These are phyloP conservation scores for Caenorhabditis imperialis DNA, from an alignment of 2,888 invertebrate genomes.

Conservation along the genomic window DNA sequence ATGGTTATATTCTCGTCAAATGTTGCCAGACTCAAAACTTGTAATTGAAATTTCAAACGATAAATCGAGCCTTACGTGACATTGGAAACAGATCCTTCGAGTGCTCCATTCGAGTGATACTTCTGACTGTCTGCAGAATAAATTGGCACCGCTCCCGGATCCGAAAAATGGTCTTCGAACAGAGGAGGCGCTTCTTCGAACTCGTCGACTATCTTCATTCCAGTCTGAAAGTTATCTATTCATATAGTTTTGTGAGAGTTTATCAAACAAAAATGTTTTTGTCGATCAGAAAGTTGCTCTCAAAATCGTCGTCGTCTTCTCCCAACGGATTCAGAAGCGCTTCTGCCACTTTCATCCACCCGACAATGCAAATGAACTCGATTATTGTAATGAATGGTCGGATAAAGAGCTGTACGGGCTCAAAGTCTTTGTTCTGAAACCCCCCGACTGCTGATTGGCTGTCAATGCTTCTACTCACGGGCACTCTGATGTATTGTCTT, in stretches of 20 bases:
- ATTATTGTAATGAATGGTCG: slow-evolving; percentile 69
- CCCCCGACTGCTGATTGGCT: too few relatives aligned
- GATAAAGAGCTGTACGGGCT: slow-evolving; percentile 26
- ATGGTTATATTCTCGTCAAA: slow-evolving; percentile 43
- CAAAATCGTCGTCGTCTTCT: slow-evolving; percentile 76
- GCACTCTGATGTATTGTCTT: slow-evolving; percentile 58
- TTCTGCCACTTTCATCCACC: slow-evolving; percentile 61
- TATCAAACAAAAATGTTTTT: slow-evolving; percentile 62
- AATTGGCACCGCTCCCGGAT: slow-evolving; percentile 43
- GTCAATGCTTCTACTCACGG: slow-evolving; percentile 43
- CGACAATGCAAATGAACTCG: slow-evolving; percentile 65
- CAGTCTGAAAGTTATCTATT: slow-evolving; percentile 50
- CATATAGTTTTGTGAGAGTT: background rate
- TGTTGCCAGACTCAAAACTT: slow-evolving; percentile 34
- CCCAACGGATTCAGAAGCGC: slow-evolving; percentile 74
- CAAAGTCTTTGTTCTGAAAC: slow-evolving; percentile 63
- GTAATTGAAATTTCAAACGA: too few relatives aligned
- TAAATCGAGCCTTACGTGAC: slow-evolving; percentile 20
- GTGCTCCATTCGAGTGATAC: slow-evolving; percentile 31
- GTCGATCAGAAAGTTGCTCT: slow-evolving; percentile 65
- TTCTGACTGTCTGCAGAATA: slow-evolving; percentile 55
- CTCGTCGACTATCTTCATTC: slow-evolving; percentile 62
- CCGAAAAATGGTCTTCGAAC: slow-evolving; percentile 60
- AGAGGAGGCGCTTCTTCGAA: slow-evolving; percentile 50
- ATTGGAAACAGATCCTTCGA: slow-evolving; percentile 52